Conservation (phyloP, 2,797 vertebrate species). For the Gallirallus australis region DNA sequence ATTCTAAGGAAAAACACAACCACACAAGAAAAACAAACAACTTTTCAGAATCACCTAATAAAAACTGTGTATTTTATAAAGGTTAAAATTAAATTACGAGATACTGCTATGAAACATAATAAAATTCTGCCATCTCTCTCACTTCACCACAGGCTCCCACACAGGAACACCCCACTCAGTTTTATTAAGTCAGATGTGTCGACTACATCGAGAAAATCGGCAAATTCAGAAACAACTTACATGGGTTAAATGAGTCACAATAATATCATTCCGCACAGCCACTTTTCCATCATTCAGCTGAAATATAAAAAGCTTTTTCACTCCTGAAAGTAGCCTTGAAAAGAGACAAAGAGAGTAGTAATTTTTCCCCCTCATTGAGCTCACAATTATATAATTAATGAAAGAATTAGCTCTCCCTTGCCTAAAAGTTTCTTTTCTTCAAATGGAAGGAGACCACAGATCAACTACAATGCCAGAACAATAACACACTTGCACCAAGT, state of each 20-base stretch:
- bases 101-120: not conserved
- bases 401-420: not conserved
- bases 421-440: not conserved
- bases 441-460: not conserved
- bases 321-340: constrained; percentile 94
- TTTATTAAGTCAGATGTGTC: not conserved
- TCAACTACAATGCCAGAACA: not conserved
- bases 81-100: not conserved
- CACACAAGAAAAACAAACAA: not conserved
- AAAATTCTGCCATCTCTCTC: not conserved
- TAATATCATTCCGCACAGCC: constrained; percentile 90
- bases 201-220: not conserved
- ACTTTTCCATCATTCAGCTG: constrained; percentile 93
- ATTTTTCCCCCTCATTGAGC: not conserved
- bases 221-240: constrained; percentile 80
- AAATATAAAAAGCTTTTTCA: constrained; percentile 97
- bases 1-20: constrained; percentile 77
- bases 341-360: constrained; percentile 20
- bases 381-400: not conserved
- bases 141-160: not conserved
- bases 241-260: constrained; percentile 95
- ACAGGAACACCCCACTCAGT: not conserved
- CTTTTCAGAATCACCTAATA: not conserved
- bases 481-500: not conserved
- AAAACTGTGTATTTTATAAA: not conserved